Percentiles rank a stretch among this genome's conserved stretches.
Evolutionary conservation across 2,113 vertebrate genomes (phyloP).

Genomic region (Illadopsis cleaveri): DNA sequence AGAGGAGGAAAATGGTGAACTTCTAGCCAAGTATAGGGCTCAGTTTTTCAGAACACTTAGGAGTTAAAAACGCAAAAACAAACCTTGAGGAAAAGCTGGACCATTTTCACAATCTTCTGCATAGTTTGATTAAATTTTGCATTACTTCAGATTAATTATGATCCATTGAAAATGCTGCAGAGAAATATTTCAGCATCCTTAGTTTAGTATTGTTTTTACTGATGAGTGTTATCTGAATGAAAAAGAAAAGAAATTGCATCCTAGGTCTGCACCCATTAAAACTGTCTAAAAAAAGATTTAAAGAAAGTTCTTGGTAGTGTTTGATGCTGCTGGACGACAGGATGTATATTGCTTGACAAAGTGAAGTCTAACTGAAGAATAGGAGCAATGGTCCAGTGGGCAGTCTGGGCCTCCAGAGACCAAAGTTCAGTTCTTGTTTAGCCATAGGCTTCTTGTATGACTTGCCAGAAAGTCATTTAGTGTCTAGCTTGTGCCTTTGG

Average conservation of each 20-base stretch:
- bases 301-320: background rate
- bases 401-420: background rate
- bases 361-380: background rate
- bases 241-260: background rate
- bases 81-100: background rate
- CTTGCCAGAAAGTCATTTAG: background rate
- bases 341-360: background rate
- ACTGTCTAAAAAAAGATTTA: background rate
- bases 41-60: background rate
- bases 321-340: background rate
- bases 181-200: background rate
- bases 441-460: background rate
- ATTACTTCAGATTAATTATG: background rate
- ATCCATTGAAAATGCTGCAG: background rate
- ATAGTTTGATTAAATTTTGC: background rate
- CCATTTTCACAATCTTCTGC: background rate
- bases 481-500: conserved; percentile 8
- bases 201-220: background rate
- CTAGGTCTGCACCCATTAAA: background rate
- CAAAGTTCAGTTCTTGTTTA: background rate
- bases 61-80: background rate
- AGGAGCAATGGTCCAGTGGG: background rate
- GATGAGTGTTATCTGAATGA: background rate
- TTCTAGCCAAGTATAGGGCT: background rate
- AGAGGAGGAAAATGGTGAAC: background rate